Conservation (phyloP, 2,888 invertebrate species). For the Drosophila limbata region DNA sequence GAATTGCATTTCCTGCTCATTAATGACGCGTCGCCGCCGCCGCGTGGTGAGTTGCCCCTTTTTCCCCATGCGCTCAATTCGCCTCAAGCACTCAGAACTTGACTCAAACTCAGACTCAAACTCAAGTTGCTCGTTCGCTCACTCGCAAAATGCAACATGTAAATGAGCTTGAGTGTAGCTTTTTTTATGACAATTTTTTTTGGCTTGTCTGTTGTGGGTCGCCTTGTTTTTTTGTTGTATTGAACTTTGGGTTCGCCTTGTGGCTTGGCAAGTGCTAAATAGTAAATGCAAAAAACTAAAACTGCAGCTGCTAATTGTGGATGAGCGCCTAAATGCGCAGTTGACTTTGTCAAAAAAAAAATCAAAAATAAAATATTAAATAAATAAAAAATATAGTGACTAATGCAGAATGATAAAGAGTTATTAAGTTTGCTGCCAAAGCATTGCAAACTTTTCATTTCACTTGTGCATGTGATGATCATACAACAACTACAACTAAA, state of each 20-base stretch:
- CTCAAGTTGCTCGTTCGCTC: slow-evolving; percentile 2
- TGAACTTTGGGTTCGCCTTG: slow-evolving; percentile 43
- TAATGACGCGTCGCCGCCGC: slow-evolving; percentile 38
- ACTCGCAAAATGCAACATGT: slow-evolving; percentile 55
- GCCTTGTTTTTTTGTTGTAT: slow-evolving; percentile 29
- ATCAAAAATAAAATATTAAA: background rate
- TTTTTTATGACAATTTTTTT: slow-evolving; percentile 11
- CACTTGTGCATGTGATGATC: slow-evolving; percentile 32
- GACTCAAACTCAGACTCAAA: slow-evolving; percentile 42
- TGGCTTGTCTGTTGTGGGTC: slow-evolving; percentile 40
- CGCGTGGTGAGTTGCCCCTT: slow-evolving; percentile 63
- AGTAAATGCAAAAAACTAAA: slow-evolving; percentile 32
- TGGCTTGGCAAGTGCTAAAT: slow-evolving; percentile 38
- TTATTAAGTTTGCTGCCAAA: slow-evolving; percentile 19
- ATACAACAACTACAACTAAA: slow-evolving; percentile 8
- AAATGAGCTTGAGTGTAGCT: slow-evolving; percentile 58
- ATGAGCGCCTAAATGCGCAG: slow-evolving; percentile 54
- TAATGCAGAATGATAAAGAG: slow-evolving; percentile 26
- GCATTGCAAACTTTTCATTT: slow-evolving; percentile 66
- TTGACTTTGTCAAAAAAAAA: slow-evolving; percentile 32
- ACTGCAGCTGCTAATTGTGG: slow-evolving; percentile 22
- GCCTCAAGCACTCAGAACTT: slow-evolving; percentile 49
- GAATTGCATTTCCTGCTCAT: slow-evolving; percentile 80
- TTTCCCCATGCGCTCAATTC: slow-evolving; percentile 45
- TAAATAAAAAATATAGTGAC: slow-evolving; percentile 17